Conservation (phyloP, 2,113 vertebrate genomes). For the Hydrolagus affinis region DNA sequence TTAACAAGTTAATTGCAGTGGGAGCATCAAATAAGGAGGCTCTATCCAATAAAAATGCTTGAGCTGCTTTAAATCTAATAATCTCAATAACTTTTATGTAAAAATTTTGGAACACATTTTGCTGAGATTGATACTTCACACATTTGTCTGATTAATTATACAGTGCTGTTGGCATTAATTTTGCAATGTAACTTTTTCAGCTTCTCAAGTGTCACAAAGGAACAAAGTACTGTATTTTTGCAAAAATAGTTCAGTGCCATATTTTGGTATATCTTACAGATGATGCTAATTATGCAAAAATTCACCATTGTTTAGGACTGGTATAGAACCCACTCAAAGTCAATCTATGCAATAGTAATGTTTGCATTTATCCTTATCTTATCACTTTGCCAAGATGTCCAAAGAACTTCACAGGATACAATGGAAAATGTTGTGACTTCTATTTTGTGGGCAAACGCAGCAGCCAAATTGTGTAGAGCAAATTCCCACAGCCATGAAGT, state of each 20-base stretch:
- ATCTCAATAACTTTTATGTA: neutral
- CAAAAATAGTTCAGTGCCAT: neutral
- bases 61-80: neutral
- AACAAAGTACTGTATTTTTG: neutral
- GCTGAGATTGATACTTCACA: neutral
- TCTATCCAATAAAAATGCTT: neutral
- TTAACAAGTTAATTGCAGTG: neutral
- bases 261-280: neutral
- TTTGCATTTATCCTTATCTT: too few species aligned
- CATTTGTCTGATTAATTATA: neutral
- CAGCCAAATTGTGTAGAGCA: too few species aligned
- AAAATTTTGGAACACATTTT: neutral
- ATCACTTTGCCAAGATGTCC: too few species aligned
- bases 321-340: neutral
- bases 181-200: neutral
- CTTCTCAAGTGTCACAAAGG: neutral
- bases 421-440: too few species aligned
- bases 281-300: too few species aligned
- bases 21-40: neutral
- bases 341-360: neutral
- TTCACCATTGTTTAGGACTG: neutral
- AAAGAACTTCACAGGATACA: too few species aligned
- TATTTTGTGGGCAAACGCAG: too few species aligned
- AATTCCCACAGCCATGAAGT: too few species aligned
- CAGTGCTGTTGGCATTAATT: neutral